Conservation (phyloP, 2,113 vertebrate genomes). For the Glaucidium brasilianum region DNA sequence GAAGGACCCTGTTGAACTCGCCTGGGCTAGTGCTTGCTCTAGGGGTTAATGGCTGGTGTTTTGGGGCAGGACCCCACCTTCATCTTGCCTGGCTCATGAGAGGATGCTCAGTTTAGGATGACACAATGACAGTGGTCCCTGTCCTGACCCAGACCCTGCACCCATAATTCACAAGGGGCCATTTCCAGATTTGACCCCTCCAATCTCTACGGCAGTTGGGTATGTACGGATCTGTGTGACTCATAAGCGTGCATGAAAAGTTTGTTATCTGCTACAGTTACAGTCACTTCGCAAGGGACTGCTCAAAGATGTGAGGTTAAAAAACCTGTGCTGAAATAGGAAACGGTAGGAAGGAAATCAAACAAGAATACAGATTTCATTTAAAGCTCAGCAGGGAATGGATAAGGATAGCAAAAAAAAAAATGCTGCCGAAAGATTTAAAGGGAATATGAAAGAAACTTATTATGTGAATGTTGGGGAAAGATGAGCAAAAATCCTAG, state of each 20-base stretch:
- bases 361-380: conserved; percentile 22
- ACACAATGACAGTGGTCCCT: not conserved
- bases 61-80: not conserved
- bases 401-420: not conserved
- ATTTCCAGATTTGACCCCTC: not conserved
- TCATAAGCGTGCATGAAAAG: not conserved
- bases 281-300: not conserved
- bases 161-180: not conserved
- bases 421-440: conserved; percentile 12
- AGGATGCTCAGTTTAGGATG: not conserved
- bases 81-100: not conserved
- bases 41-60: not conserved
- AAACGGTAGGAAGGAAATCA: not conserved
- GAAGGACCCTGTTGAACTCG: not conserved
- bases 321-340: not conserved
- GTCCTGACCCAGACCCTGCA: not conserved
- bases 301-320: not conserved
- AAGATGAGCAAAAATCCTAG: not conserved
- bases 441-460: not conserved
- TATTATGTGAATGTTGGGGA: not conserved
- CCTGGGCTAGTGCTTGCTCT: not conserved
- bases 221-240: not conserved
- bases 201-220: not conserved
- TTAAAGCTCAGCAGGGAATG: conserved; percentile 39
- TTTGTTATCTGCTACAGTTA: not conserved